Evolutionary conservation across 30 jellyfish, hydroid and myxozoan genomes (phyloP), one percentile per base, ranked within the genome.

Genomic region (Mastigias papua): DNA sequence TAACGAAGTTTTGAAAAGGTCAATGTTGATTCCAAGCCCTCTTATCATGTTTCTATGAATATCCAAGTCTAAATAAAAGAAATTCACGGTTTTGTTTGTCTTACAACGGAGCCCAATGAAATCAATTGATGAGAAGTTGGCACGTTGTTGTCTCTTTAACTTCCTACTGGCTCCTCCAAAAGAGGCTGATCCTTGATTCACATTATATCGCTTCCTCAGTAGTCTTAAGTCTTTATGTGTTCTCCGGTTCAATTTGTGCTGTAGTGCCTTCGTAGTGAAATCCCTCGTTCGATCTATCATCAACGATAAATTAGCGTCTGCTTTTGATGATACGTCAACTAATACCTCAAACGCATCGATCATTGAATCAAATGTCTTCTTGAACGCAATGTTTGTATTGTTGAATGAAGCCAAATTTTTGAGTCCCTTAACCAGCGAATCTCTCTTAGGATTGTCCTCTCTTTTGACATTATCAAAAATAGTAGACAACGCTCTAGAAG

Each of bases 61-160:
- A 15, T 92, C 93, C 49, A 66, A 29, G 42, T 92, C 96, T 87
- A 92, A 48, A 34, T 73, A 49, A 68, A 50, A 86, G 74, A 86
- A 92, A 73, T 82, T 82, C 1, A 92, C 89, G n/a, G 95, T 86
- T 34, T 90, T 58, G 77, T 92, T 92, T n/a, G 98, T 86, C 28
- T 77, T 82, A 76, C 98, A 92, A 20, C 97, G 81, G 23, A 92
- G 85, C 4, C 98, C 98, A n/a, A 16, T n/a, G 73, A 86, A 80
- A 65, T 85, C 94, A 23, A 17, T 34, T 0, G 88, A 21, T 10
- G 88, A 32, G 49, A 85, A 85, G 32, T 85, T 85, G 22, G 34
- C 37, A 34, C 78, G 54, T 54, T 22, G 67, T 21, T 26, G 74
- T 23, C 8, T 63, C 10, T 11, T 26, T 42, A 7, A 19, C 37